Evolutionary conservation across 2,113 vertebrate species (phyloP).

Genomic region (Peromyscus maniculatus): DNA sequence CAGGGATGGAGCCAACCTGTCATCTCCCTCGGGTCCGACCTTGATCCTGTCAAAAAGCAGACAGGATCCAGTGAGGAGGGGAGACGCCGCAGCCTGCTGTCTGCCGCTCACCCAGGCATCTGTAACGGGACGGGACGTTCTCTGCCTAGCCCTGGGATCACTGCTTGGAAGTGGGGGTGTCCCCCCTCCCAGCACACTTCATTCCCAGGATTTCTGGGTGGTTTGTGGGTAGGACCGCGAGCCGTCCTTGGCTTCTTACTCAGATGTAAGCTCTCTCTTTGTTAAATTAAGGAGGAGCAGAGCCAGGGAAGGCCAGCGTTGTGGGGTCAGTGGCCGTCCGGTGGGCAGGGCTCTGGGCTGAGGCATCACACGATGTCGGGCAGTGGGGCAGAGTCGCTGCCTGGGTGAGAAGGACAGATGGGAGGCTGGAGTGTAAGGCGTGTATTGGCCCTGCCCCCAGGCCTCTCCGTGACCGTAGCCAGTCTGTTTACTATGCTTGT

Average conservation of each 20-base stretch:
- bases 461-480: rapidly evolving
- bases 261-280: background rate
- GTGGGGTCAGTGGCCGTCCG: background rate
- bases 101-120: background rate
- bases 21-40: background rate
- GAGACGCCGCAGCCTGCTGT: background rate
- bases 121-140: constrained; percentile 4
- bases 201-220: constrained; percentile 78
- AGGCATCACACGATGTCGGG: background rate
- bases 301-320: background rate
- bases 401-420: rapidly evolving
- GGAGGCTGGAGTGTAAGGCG: rapidly evolving
- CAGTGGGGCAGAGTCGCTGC: rapidly evolving
- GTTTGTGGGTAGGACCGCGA: constrained; percentile 64
- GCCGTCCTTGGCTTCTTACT: constrained; percentile 10
- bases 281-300: constrained; percentile 32
- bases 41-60: background rate
- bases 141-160: constrained; percentile 22
- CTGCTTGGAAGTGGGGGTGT: background rate
- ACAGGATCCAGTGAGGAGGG: background rate
- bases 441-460: rapidly evolving
- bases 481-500: background rate
- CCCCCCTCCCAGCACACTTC: background rate
- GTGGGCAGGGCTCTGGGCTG: background rate
- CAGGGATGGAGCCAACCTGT: background rate